Evolutionary conservation across 2,797 vertebrate genomes (phyloP).

Genomic region (Poliocrania exsul): DNA sequence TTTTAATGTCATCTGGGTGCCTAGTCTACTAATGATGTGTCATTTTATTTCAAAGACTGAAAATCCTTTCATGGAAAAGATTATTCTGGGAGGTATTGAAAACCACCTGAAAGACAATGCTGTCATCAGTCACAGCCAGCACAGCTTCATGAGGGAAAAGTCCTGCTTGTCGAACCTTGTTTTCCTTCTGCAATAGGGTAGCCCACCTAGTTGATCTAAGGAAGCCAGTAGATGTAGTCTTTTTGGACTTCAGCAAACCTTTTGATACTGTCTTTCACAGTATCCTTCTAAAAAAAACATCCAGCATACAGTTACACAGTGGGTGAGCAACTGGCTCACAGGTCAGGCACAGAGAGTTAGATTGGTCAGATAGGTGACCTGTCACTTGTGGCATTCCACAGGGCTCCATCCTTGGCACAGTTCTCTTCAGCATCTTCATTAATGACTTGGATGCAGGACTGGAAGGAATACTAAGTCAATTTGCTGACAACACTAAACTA

Average conservation of each 20-base stretch:
- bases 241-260: not conserved
- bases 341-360: fast-evolving
- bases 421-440: not conserved
- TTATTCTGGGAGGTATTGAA: not conserved
- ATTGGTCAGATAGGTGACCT: too few species aligned
- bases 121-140: not conserved
- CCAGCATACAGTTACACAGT: not conserved
- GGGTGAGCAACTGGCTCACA: fast-evolving
- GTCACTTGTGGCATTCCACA: not conserved
- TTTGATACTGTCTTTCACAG: not conserved
- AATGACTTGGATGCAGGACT: not conserved
- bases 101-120: not conserved
- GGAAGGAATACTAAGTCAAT: not conserved
- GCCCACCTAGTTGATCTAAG: not conserved
- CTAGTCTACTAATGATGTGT: not conserved
- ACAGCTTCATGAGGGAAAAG: not conserved
- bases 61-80: not conserved
- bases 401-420: not conserved
- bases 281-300: not conserved
- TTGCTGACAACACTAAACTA: not conserved
- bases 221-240: not conserved
- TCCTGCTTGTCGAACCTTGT: not conserved
- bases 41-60: not conserved
- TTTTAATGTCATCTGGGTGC: not conserved
- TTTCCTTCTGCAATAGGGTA: not conserved